These are phyloP conservation scores for Anthopleura sola DNA, from an alignment of 64 coral and sea anemone species.

Conservation along the genomic window DNA sequence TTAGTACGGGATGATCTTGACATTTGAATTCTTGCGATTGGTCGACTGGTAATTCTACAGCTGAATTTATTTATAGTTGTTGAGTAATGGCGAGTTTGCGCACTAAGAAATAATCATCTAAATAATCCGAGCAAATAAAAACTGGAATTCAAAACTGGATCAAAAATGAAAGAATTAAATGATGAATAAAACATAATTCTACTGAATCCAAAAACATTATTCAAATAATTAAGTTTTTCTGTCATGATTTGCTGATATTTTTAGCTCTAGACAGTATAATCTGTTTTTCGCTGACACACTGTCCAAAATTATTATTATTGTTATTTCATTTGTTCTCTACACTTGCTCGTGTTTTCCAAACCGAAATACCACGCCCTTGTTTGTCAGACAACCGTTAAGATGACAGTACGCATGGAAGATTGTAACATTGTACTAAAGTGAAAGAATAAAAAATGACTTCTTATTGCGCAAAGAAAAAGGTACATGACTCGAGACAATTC, in stretches of 20 bases:
- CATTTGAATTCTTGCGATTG: no score
- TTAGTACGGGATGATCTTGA: no score
- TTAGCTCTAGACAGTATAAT: background rate
- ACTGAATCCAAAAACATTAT: background rate
- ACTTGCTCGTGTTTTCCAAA: background rate
- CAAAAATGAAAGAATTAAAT: background rate
- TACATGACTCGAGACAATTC: background rate
- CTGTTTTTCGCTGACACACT: slow-evolving; percentile 4
- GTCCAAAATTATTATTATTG: background rate
- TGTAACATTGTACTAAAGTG: background rate
- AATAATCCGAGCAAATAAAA: background rate
- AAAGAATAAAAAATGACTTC: background rate
- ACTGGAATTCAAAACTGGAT: background rate
- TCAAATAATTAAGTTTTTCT: background rate
- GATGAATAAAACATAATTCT: background rate
- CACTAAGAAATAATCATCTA: no score
- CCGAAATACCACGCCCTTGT: background rate
- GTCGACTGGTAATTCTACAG: no score
- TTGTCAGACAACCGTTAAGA: background rate
- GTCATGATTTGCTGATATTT: background rate
- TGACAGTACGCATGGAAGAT: background rate
- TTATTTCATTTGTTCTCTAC: background rate
- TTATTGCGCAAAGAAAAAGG: background rate
- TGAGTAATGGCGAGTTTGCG: no score
- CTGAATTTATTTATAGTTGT: no score